Percentiles rank a stretch among this genome's conserved stretches.
Conservation (phyloP, 1,140 invertebrate genomes). For the Brachionus asplanchnoidis region DNA sequence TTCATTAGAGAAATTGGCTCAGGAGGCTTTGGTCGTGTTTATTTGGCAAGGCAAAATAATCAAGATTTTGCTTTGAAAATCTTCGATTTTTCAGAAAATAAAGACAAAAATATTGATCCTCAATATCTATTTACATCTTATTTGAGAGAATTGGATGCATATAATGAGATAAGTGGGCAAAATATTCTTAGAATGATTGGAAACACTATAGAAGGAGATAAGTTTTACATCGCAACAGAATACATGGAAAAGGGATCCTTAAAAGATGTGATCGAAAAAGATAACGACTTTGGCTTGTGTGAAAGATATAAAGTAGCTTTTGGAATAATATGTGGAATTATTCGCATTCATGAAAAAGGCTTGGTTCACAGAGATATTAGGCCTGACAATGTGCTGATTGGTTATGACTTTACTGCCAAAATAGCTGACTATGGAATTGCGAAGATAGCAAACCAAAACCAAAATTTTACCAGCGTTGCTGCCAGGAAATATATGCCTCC, state of each 20-base stretch:
- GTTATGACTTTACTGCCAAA: not conserved
- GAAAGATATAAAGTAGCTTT: not conserved
- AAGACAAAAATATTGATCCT: not conserved
- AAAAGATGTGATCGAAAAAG: not conserved
- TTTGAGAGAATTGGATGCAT: constrained; percentile 8
- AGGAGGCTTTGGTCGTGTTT: not conserved
- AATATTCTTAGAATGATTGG: not conserved
- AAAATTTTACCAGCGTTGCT: not conserved
- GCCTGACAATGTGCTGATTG: constrained; percentile 1
- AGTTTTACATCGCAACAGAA: not conserved
- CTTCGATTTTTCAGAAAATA: not conserved
- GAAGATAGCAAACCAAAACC: not conserved
- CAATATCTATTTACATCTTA: not conserved
- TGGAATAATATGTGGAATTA: not conserved
- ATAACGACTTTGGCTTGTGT: not conserved
- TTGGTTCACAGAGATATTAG: not conserved
- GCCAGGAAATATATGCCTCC: not conserved
- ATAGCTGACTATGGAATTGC: constrained; percentile 1
- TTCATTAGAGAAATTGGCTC: no score
- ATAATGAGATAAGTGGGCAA: not conserved
- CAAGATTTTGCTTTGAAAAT: no score
- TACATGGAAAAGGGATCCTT: not conserved
- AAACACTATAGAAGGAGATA: not conserved
- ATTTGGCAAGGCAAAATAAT: no score
- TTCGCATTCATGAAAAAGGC: not conserved